A percentile compares a stretch with the other conserved stretches of the same genome.
Conservation (phyloP, 2,113 vertebrate genomes). For the Oryzias melastigma region DNA sequence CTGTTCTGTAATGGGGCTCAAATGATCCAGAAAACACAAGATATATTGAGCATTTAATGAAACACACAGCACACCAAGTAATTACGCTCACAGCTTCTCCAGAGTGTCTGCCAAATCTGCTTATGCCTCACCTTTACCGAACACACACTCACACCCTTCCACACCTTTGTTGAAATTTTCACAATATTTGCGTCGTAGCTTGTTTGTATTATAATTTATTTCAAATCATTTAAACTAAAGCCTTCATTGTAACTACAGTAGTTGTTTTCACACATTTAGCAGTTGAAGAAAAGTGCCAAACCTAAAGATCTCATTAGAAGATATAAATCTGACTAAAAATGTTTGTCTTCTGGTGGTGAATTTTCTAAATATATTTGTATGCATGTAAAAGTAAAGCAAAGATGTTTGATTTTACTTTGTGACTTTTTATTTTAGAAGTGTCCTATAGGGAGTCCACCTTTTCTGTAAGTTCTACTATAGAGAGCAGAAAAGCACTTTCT, state of each 20-base stretch:
- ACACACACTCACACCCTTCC: not conserved
- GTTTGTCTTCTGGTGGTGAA: no score
- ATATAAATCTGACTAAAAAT: no score
- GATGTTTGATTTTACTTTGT: not conserved
- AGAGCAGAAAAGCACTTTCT: constrained; percentile 42
- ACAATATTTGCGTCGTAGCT: not conserved
- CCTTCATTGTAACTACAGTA: not conserved
- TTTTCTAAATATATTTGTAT: no score
- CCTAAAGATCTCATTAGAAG: no score
- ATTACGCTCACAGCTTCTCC: constrained; percentile 59
- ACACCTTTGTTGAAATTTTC: constrained; percentile 8
- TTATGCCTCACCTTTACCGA: constrained; percentile 15
- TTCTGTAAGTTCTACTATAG: constrained; percentile 27
- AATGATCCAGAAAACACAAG: constrained; percentile 86
- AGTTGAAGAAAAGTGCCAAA: no score
- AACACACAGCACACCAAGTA: constrained; percentile 69
- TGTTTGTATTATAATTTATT: not conserved
- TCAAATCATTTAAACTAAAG: not conserved
- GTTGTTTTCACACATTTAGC: constrained; percentile 1
- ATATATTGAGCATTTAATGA: constrained; percentile 86
- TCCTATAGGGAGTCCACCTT: constrained; percentile 30
- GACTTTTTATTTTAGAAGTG: not conserved
- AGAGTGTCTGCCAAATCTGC: constrained; percentile 47
- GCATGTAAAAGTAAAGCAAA: not conserved
- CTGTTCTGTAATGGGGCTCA: constrained; percentile 84